Evolutionary conservation across 2,888 invertebrate genomes (phyloP).

Genomic region (Caenorhabditis drosophilae): DNA sequence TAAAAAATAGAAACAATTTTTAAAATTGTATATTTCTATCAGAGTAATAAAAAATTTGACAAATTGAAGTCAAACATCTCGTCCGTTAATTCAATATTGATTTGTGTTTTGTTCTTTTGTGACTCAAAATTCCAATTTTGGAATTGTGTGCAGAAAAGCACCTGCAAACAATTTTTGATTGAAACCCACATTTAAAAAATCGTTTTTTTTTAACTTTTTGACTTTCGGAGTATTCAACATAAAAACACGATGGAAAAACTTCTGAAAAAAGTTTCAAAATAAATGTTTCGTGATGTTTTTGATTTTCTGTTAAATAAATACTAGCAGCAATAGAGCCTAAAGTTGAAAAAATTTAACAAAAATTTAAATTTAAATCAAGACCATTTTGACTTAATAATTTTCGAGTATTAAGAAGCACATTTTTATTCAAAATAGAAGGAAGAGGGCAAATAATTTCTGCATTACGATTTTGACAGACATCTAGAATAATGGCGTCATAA

Average conservation of each 20-base stretch:
- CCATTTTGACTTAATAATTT: background rate
- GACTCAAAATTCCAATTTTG: constrained; percentile 42
- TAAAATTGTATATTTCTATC: background rate
- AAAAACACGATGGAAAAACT: constrained; percentile 37
- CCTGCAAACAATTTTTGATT: no score
- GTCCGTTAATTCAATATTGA: constrained; percentile 29
- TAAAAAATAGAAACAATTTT: no score
- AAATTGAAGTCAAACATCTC: constrained; percentile 41
- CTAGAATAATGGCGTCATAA: constrained; percentile 30
- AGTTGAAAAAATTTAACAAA: no score
- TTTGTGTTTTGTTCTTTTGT: constrained; percentile 17
- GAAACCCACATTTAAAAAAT: no score
- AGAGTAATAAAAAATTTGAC: constrained; percentile 5
- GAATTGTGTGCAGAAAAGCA: constrained; percentile 39
- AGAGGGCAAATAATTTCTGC: constrained; percentile 27
- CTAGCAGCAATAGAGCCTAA: constrained; percentile 24
- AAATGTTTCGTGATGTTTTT: constrained; percentile 4
- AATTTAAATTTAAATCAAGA: no score
- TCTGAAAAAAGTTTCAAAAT: constrained; percentile 17
- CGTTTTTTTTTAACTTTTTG: no score
- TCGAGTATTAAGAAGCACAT: background rate
- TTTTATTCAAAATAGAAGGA: background rate
- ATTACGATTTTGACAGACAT: constrained; percentile 31
- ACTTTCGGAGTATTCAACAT: constrained; percentile 27
- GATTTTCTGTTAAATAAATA: constrained; percentile 11